Base-by-base conservation (phyloP, 1,140 invertebrate species). In the Popillia japonica region DNA sequence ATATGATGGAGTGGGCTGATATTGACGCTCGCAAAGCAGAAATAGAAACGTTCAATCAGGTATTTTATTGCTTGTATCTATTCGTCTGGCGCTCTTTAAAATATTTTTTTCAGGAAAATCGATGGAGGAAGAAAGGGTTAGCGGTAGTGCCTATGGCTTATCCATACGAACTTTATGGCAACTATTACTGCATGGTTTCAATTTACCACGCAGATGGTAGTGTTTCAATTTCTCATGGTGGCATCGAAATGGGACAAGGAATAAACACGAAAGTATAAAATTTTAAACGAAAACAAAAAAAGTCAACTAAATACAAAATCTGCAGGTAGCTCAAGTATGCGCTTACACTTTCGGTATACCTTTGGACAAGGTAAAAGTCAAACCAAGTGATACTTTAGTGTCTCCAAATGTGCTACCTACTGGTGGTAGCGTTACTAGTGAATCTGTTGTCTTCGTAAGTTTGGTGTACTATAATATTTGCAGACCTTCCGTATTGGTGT, bases 211-310 rank as follows among this genome's bases (percentile, higher is more conserved):
- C 87, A 2, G 95, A 96, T 88, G 95, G 94, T 11, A 92, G 93
- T 0, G 93, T 96, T 0, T 88, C 91, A 0, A 88, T 96, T 41
- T 88, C 90, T 14, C 94, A 96, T 83, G 94, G 92, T 72, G 95
- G 94, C 40, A 91, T 95, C 55, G 95, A 97, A 90, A 93, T 94
- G 87, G 96, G 95, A 9, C 95, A 96, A 89, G 95, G 96, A 2
- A 91, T 96, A 72, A 94, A 92, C 80, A 92, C 91, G 0, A 89
- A 89, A 81, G 85, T 84, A 81, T 40, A 23, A 40, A 55, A n/a
- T n/a, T n/a, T n/a, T 3, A 40, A 11, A 17, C n/a, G 3, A 44
- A 40, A 23, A 34, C n/a, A 40, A 11, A 41, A 10, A 27, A 40
- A 7, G 8, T 20, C 40, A 9, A 73, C 0, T 0, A 2, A 11